Evolutionary conservation across 1,140 invertebrate species (phyloP), one percentile per base, ranked within the genome.

Genomic region (Gyrodactylus salaris): DNA sequence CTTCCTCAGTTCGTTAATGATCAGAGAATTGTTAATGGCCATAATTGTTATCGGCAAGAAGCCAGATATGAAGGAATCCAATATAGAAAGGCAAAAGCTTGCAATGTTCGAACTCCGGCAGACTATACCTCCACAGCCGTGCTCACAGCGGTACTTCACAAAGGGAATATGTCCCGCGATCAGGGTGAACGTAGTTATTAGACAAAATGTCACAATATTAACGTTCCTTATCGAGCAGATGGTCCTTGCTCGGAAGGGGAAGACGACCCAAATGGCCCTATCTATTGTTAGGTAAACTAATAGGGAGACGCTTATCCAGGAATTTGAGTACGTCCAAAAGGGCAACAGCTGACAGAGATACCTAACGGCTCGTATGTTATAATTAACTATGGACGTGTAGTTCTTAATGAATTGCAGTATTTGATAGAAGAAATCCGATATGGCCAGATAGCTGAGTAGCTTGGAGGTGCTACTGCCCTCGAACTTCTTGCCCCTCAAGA

Each of bases 281-380:
- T 73, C 72, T 68, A 27, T 73, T 1, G 72, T 26, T 20, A 73
- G 26, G 26, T 20, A 26, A 23, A 73, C 26, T 20, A 73, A 34
- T 22, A 73, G 23, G 26, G 26, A 73, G 26, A 69, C 72, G 26
- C 72, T 73, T 23, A 73, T 73, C 21, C 26, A 69, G 20, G 72
- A 25, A 23, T 23, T n/a, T 20, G 72, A 20, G 21, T 70, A 73
- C 20, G 21, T 22, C 2, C 23, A 23, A 16, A 68, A 25, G 26
- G 7, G 21, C 2, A 73, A 23, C 21, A 26, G 26, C 2, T 25
- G 27, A 69, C 72, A 73, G 1, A 26, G 22, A 21, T 26, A 25
- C 1, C 20, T 71, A 71, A 24, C 25, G 1, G 7, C 1, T 25
- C 25, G n/a, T 71, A 21, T 71, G 1, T 20, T 16, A 7, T 16